Conservation (phyloP, 2,113 vertebrate genomes). For the Malurus cyaneus region DNA sequence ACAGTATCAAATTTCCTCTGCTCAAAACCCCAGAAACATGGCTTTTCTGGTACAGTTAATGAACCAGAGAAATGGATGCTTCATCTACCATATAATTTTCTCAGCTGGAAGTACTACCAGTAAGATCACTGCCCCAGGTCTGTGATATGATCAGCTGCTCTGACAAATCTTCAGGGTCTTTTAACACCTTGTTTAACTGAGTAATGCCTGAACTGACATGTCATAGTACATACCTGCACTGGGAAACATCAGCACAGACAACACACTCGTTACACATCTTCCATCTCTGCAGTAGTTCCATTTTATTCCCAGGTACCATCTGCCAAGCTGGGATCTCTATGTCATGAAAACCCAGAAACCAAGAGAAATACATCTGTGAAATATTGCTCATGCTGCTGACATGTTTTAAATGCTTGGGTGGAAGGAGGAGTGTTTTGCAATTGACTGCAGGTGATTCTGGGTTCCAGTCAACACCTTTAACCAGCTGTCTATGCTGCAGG, state of each 20-base stretch:
- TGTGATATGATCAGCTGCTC: neutral
- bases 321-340: neutral
- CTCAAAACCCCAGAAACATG: neutral
- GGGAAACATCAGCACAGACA: neutral
- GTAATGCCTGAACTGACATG: neutral
- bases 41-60: neutral
- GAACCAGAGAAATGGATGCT: neutral
- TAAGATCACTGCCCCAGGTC: neutral
- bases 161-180: neutral
- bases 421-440: neutral
- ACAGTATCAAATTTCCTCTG: neutral
- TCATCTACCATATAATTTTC: neutral
- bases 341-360: neutral
- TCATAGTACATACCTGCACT: neutral
- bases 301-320: neutral
- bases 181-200: neutral
- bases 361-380: neutral
- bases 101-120: neutral
- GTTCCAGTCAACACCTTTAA: neutral
- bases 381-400: neutral
- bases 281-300: neutral
- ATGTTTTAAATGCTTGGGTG: neutral
- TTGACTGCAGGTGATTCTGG: neutral
- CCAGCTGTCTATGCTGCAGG: neutral
- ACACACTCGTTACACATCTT: rapidly evolving